Percentiles rank a stretch among this genome's conserved stretches.
Conservation (phyloP, 2,797 vertebrate species). For the Vultur gryphus region DNA sequence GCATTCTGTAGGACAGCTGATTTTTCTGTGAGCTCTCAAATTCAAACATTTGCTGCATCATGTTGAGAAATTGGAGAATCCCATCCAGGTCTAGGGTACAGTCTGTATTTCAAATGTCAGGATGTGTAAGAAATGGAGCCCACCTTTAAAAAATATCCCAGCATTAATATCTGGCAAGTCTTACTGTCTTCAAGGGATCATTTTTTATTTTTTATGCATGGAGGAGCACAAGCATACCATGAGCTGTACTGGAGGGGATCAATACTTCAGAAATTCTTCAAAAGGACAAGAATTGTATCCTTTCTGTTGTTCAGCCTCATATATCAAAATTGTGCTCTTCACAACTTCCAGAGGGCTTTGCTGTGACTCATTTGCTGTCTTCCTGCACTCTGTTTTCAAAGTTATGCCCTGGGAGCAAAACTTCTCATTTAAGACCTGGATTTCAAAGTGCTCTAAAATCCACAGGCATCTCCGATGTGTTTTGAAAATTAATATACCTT, state of each 20-base stretch:
- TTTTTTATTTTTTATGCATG: neutral
- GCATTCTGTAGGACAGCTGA: neutral
- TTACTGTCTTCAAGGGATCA: neutral
- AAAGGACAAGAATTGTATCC: neutral
- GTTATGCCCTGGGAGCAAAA: constrained; percentile 56
- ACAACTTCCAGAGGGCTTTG: constrained; percentile 14
- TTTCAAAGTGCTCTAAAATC: constrained; percentile 55
- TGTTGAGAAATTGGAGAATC: neutral
- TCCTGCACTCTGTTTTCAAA: constrained; percentile 48
- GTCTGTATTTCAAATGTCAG: neutral
- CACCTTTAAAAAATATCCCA: neutral
- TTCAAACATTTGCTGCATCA: neutral
- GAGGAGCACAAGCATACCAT: neutral
- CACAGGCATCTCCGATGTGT: constrained; percentile 47
- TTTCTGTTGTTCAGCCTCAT: neutral
- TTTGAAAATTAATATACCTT: constrained; percentile 41
- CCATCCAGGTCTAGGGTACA: neutral
- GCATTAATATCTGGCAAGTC: neutral
- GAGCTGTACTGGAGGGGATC: neutral
- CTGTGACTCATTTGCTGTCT: constrained; percentile 36
- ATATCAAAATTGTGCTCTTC: neutral
- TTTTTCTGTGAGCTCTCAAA: neutral
- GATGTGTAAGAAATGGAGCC: neutral
- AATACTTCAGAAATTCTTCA: neutral
- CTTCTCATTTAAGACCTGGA: constrained; percentile 32